These are phyloP conservation scores for human (Homo sapiens) DNA, from an alignment of 2,113 vertebrate genomes.

Conservation along the genomic window DNA sequence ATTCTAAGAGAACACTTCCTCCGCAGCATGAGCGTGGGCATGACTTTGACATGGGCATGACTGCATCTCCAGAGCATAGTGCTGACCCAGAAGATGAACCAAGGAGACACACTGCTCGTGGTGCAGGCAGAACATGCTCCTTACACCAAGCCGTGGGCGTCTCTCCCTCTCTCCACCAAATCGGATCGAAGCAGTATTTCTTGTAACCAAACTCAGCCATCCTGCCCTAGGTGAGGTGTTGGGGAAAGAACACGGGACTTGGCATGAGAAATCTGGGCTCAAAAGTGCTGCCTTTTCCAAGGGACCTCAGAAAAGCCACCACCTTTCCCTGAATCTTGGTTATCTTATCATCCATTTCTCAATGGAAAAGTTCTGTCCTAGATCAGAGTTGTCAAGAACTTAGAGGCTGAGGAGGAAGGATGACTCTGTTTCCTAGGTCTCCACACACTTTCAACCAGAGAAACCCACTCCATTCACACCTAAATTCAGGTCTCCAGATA, in stretches of 20 bases:
- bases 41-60: not conserved
- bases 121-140: rapidly evolving
- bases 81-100: no score
- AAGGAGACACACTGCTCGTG: rapidly evolving
- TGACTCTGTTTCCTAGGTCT: rapidly evolving
- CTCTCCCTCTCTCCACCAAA: no score
- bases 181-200: rapidly evolving
- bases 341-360: not conserved
- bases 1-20: not conserved
- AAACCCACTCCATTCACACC: not conserved
- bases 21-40: not conserved
- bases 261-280: not conserved
- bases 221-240: not conserved
- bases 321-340: not conserved
- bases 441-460: not conserved
- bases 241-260: not conserved
- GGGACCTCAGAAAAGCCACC: not conserved
- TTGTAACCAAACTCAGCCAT: not conserved
- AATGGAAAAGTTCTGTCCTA: not conserved
- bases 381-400: not conserved
- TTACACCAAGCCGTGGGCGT: not conserved
- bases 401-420: rapidly evolving
- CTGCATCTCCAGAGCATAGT: not conserved
- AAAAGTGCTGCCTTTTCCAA: no score
- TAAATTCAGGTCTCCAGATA: not conserved